Evolutionary conservation across 2,113 vertebrate species (phyloP), one percentile per base, ranked within the genome.

Genomic region (Dicrurus megarhynchus): DNA sequence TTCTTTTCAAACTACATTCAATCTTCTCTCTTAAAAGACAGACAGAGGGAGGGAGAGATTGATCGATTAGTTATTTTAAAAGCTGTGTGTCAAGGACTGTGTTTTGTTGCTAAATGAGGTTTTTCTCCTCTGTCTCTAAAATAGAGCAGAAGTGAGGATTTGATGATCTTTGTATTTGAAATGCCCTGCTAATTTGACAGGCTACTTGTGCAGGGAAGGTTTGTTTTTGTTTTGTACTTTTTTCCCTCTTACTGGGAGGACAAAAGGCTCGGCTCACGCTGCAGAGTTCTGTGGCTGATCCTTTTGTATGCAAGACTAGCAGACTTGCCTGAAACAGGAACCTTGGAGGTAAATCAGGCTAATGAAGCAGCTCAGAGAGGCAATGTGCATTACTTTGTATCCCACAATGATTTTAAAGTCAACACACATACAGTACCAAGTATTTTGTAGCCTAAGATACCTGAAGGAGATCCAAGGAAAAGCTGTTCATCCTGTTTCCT

Each of bases 331-430:
- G 89, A 91, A 95, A 96, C 42, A 67, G 79, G 90, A 93, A 96
- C 93, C 88, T 96, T 95, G 89, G 83, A 96, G 91, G 93, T 98
- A 97, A 97, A 97, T 97, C 96, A 97, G 92, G 76, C 95, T 97
- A 97, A 97, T 96, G 96, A 97, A 97, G 93, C 83, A 93, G 89
- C 82, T 96, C 80, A 69, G 94, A 93, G 91, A 92, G 85, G 57
- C 46, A 37, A 64, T 89, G 89, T 84, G 87, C 80, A 42, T 89
- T 96, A 68, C 89, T 97, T 95, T 82, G 74, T 87, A 90, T 95
- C 96, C 86, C 86, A 91, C 82, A 82, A 95, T 94, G 93, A 95
- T 95, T 97, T 95, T 76, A 88, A 97, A 96, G 91, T 85, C 95
- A 97, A 90, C 91, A 86, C 70, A 70, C 87, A 93, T 42, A 68